Percentiles rank a stretch among this genome's conserved stretches.
Evolutionary conservation across 2,797 vertebrate genomes (phyloP).

Genomic region (Phoeniculus purpureus): DNA sequence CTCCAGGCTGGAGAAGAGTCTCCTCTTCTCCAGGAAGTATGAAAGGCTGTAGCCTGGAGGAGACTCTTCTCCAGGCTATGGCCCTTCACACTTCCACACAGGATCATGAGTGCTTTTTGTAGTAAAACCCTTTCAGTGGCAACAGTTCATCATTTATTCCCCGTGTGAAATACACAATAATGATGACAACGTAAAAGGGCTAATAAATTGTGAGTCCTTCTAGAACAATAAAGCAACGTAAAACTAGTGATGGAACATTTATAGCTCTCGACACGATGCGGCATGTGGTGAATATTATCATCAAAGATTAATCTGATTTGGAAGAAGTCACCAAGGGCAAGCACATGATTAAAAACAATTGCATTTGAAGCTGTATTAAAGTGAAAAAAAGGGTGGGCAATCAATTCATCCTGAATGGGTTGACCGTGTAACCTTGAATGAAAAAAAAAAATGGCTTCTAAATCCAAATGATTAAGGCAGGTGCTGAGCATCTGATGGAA

Average conservation of each 20-base stretch:
- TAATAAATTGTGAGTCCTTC: conserved; percentile 12
- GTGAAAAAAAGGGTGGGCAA: neutral
- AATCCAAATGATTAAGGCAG: neutral
- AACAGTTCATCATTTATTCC: conserved; percentile 5
- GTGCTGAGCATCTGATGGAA: neutral
- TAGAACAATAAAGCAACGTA: neutral
- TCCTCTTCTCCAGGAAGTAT: no score
- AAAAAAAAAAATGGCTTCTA: neutral
- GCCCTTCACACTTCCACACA: neutral
- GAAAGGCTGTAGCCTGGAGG: no score
- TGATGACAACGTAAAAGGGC: neutral
- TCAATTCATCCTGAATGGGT: neutral
- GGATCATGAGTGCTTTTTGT: neutral
- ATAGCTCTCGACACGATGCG: neutral
- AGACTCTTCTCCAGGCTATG: no score
- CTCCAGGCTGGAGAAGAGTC: no score
- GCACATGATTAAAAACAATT: neutral
- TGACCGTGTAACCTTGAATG: neutral
- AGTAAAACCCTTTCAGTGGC: neutral
- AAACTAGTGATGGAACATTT: conserved; percentile 26
- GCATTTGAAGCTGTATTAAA: neutral
- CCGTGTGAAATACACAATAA: neutral
- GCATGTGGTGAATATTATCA: neutral
- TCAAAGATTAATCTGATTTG: conserved; percentile 36
- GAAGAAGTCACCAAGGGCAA: conserved; percentile 5